These are phyloP conservation scores for Thalpophila matura DNA, from an alignment of 2,888 invertebrate genomes.

Conservation along the genomic window DNA sequence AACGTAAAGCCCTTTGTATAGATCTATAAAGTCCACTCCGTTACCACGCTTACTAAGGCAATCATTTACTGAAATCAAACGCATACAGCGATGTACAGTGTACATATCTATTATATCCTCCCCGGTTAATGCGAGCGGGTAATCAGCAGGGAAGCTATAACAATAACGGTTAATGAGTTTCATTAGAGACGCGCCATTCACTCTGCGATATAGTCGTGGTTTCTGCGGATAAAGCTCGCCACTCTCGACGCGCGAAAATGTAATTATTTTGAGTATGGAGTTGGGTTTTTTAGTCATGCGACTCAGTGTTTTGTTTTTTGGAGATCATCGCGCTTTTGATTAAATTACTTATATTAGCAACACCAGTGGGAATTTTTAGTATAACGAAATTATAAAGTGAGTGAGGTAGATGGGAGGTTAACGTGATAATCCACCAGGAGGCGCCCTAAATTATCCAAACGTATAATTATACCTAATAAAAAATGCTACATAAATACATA, in stretches of 20 bases:
- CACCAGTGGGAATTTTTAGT: no score
- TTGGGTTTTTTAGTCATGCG: not conserved
- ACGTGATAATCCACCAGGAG: no score
- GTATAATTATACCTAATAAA: no score
- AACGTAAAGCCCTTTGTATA: not conserved
- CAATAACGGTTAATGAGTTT: conserved; percentile 73
- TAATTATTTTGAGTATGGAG: conserved; percentile 6
- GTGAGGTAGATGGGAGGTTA: no score
- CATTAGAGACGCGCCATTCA: conserved; percentile 67
- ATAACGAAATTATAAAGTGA: no score
- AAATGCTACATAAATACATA: no score
- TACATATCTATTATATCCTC: conserved; percentile 55
- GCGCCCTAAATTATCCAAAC: no score
- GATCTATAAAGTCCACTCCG: conserved; percentile 4
- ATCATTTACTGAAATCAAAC: conserved; percentile 50
- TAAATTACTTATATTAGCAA: not conserved
- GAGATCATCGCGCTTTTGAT: not conserved
- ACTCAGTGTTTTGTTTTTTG: not conserved
- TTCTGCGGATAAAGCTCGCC: conserved; percentile 40
- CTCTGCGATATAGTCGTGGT: conserved; percentile 51
- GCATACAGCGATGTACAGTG: conserved; percentile 32
- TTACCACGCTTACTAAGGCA: conserved; percentile 11
- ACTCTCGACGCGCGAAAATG: conserved; percentile 18
- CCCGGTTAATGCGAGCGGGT: conserved; percentile 64
- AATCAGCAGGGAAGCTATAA: conserved; percentile 69